Conservation (phyloP, 2,888 invertebrate species). For the Morinoia aosen region DNA sequence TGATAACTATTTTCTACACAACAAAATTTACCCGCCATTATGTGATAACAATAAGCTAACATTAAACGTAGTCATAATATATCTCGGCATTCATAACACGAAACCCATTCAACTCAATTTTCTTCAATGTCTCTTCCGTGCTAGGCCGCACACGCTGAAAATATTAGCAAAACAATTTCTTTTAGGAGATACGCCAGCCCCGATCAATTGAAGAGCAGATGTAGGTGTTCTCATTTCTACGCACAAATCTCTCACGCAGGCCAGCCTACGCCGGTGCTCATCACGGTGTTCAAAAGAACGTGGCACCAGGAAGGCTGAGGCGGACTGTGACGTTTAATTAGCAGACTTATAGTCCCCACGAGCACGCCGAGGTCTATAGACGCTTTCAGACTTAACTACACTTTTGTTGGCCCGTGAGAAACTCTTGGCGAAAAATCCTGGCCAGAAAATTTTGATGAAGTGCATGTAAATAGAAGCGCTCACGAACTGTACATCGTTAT, state of each 20-base stretch:
- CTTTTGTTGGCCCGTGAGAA: conserved; percentile 50
- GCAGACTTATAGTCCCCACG: conserved; percentile 33
- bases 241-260: not conserved
- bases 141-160: not conserved
- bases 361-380: not conserved
- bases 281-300: not conserved
- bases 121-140: not conserved
- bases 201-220: not conserved
- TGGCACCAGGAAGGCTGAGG: not conserved
- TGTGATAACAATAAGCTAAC: not conserved
- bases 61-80: not conserved
- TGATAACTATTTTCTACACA: not conserved
- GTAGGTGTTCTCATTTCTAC: not conserved
- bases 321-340: conserved; percentile 27
- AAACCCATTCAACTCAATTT: not conserved
- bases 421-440: conserved; percentile 24
- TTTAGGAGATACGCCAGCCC: not conserved
- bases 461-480: conserved; percentile 28
- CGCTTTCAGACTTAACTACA: conserved; percentile 28
- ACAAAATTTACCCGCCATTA: not conserved
- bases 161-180: not conserved
- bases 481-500: not conserved
- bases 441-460: conserved; percentile 4
- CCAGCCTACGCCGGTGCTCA: not conserved
- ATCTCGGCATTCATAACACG: not conserved